A percentile compares a stretch with the other conserved stretches of the same genome.
Evolutionary conservation across 2,888 invertebrate species (phyloP).

Genomic region (Sinelater perroti): DNA sequence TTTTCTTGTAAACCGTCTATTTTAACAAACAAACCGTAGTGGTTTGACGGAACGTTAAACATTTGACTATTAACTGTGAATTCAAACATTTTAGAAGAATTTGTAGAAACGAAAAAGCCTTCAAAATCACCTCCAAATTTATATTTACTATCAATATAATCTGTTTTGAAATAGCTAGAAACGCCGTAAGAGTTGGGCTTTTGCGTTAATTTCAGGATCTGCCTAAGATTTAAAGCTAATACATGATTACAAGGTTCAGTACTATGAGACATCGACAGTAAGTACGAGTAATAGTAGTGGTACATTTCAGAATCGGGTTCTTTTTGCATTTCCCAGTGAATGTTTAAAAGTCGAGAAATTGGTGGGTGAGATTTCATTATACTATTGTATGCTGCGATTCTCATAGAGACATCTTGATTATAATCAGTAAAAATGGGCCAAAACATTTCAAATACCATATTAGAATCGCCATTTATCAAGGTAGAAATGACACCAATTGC

Average conservation of each 20-base stretch:
- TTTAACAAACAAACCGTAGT: slow-evolving; percentile 35
- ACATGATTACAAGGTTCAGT: slow-evolving; percentile 58
- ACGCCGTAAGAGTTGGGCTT: slow-evolving; percentile 48
- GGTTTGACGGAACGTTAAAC: slow-evolving; percentile 36
- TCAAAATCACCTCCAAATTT: slow-evolving; percentile 57
- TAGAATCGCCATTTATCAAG: slow-evolving; percentile 40
- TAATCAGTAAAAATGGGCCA: slow-evolving; percentile 28
- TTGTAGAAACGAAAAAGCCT: slow-evolving; percentile 45
- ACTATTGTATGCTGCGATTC: slow-evolving; percentile 20
- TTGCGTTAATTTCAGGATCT: slow-evolving; percentile 54
- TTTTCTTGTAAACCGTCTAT: slow-evolving; percentile 41
- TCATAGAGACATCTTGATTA: slow-evolving; percentile 10
- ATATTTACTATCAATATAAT: slow-evolving; percentile 58
- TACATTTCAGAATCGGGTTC: slow-evolving; percentile 20
- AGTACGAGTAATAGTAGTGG: slow-evolving; percentile 24
- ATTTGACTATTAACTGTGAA: slow-evolving; percentile 37
- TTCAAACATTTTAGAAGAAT: slow-evolving; percentile 34
- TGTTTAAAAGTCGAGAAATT: slow-evolving; percentile 20
- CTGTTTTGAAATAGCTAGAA: slow-evolving; percentile 54
- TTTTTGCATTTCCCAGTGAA: slow-evolving; percentile 19
- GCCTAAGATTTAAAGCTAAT: slow-evolving; percentile 51
- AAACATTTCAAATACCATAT: slow-evolving; percentile 16
- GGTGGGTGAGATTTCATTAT: slow-evolving; percentile 27
- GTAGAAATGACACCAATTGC: slow-evolving; percentile 59
- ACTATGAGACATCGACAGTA: slow-evolving; percentile 8